Evolutionary conservation across 2,113 vertebrate species (phyloP), one percentile per base, ranked within the genome.

Genomic region (Hepsetus odoe): DNA sequence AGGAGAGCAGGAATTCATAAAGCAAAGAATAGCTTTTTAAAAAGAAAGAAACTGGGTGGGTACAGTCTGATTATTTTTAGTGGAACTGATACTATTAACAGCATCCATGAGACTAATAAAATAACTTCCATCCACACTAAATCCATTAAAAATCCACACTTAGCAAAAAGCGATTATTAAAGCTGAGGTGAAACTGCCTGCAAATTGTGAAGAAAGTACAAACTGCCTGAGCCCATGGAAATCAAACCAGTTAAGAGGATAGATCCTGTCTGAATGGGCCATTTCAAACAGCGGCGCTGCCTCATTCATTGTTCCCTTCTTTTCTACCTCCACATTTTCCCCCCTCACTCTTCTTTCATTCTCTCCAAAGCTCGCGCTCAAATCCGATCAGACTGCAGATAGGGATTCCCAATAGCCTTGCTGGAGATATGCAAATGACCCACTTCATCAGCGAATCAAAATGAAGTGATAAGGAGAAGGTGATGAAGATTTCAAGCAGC

Each of bases 391-490:
- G 62, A 28, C 20, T 28, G n/a, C 56, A 28, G 72, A 80, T 9
- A 13, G 42, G 59, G 46, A 18, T 59, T 61, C 64, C 38, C 64
- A 2, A n/a, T 35, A 38, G 71, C 64, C 62, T 66, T 64, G 55
- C 51, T 13, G 64, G 4, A 59, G 33, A 84, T 56, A 59, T 61
- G 75, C 58, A 77, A 82, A 83, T 85, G 33, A 53, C 22, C 74
- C 71, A 61, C 70, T 28, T 61, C 74, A 77, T 84, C 73, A 70
- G 80, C 59, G 65, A 75, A 85, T 75, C 26, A 68, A 82, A 77
- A 87, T 70, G 72, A 74, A 80, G 62, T 51, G 64, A 87, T 81
- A 80, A 77, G 82, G 64, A 69, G 51, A 81, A 44, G 53, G 53
- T 59, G 70, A 69, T 68, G 81, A 71, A 74, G 55, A 40, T 26